Evolutionary conservation across 2,888 invertebrate species (phyloP).

Genomic region (Xestia rhomboidea): DNA sequence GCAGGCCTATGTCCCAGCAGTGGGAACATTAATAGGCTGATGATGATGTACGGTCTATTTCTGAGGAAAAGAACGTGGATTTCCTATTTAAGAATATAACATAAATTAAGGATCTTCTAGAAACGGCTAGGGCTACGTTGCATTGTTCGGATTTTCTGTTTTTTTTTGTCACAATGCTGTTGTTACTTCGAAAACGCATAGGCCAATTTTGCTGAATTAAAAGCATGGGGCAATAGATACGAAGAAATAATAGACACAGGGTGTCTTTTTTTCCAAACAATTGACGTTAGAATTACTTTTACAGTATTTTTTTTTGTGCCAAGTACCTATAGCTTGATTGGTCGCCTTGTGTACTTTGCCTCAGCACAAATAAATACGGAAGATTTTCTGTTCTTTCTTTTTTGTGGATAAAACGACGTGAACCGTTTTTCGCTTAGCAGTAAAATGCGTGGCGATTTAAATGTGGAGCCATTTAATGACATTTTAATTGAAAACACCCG

Average conservation of each 20-base stretch:
- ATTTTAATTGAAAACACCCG: conserved; percentile 52
- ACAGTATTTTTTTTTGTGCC: neutral
- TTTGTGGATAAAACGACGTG: conserved; percentile 12
- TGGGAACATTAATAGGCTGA: no score
- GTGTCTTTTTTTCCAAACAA: neutral
- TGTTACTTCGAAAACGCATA: neutral
- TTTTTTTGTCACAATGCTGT: no score
- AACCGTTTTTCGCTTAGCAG: conserved; percentile 32
- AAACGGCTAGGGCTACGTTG: no score
- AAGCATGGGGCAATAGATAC: neutral
- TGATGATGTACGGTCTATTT: no score
- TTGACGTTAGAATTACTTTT: neutral
- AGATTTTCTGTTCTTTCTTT: conserved; percentile 24
- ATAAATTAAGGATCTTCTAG: neutral
- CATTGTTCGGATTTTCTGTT: no score
- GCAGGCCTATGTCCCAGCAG: no score
- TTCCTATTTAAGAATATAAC: neutral
- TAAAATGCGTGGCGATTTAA: conserved; percentile 55
- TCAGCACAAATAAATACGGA: no score
- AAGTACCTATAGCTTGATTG: no score
- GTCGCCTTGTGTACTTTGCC: no score
- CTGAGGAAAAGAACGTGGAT: neutral
- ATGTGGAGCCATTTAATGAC: conserved; percentile 43
- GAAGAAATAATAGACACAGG: neutral
- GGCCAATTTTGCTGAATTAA: neutral